These are phyloP conservation scores for Diorhabda carinulata DNA, from an alignment of 1,140 invertebrate genomes.

Conservation along the genomic window DNA sequence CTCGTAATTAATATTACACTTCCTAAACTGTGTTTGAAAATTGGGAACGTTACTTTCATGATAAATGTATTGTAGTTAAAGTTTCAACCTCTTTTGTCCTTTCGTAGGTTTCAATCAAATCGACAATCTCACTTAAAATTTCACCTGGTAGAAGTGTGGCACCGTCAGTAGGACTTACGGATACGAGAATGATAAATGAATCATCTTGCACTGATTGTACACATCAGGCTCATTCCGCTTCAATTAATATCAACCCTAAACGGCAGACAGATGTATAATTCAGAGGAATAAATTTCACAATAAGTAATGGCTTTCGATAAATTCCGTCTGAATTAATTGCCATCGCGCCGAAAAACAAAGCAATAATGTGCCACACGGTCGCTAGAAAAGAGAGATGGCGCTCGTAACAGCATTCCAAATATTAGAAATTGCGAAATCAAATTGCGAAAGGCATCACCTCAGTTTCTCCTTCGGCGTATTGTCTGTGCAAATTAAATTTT, in stretches of 20 bases:
- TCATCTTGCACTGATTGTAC: constrained; percentile 2
- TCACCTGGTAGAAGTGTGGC: no score
- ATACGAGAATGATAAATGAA: neutral
- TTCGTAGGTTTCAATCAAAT: no score
- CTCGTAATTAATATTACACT: no score
- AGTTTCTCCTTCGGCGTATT: constrained; percentile 3
- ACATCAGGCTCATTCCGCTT: neutral
- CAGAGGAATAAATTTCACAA: constrained; percentile 9
- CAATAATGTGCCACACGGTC: constrained; percentile 16
- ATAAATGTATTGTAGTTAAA: no score
- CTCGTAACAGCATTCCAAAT: constrained; percentile 8
- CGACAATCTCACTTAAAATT: no score
- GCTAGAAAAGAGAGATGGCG: neutral
- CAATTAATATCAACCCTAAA: constrained; percentile 1
- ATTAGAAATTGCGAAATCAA: constrained; percentile 21
- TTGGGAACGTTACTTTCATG: no score
- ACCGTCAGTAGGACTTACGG: no score
- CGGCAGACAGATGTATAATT: constrained; percentile 10
- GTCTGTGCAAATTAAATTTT: constrained; percentile 21
- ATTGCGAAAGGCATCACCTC: constrained; percentile 15
- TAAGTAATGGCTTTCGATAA: constrained; percentile 8
- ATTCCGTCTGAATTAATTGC: constrained; percentile 17
- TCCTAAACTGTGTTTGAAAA: no score
- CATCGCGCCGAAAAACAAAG: constrained; percentile 14
- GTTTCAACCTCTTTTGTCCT: no score